These are phyloP conservation scores for Isurus oxyrinchus DNA, from an alignment of 2,113 vertebrate genomes.

Conservation along the genomic window DNA sequence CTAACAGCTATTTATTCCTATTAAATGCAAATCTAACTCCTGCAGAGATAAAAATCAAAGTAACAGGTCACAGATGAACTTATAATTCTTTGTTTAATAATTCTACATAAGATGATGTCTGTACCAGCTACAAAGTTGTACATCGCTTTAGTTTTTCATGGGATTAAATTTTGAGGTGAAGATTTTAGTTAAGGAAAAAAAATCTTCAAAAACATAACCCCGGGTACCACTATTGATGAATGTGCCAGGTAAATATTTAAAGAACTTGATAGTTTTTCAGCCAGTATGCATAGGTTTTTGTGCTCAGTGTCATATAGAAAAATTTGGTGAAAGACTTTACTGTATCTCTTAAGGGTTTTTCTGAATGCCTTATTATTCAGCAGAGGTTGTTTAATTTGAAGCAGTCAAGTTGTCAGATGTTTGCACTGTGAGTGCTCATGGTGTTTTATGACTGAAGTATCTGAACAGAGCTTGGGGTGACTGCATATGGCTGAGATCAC, in stretches of 20 bases:
- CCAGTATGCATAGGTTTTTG: conserved; percentile 1
- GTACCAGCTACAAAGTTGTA: background rate
- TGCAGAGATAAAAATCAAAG: background rate
- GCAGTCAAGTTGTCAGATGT: background rate
- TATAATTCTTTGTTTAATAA: background rate
- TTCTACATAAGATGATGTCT: too few species aligned
- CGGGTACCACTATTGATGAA: background rate
- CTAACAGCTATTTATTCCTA: background rate
- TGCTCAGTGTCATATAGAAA: conserved; percentile 13
- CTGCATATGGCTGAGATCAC: background rate
- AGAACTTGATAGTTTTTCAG: conserved; percentile 11
- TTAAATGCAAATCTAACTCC: background rate
- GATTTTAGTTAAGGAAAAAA: background rate
- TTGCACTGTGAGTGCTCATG: background rate
- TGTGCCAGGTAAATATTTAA: conserved; percentile 29
- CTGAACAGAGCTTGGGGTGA: background rate
- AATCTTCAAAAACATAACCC: background rate
- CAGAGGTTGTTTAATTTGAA: background rate
- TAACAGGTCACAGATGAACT: background rate
- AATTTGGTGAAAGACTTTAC: conserved; percentile 28
- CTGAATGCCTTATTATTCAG: conserved; percentile 27
- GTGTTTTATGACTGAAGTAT: background rate
- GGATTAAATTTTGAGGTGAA: background rate
- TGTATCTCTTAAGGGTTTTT: background rate
- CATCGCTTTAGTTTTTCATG: background rate